Conservation (phyloP, 2,113 vertebrate species). For the Xyliphius kryptos region DNA sequence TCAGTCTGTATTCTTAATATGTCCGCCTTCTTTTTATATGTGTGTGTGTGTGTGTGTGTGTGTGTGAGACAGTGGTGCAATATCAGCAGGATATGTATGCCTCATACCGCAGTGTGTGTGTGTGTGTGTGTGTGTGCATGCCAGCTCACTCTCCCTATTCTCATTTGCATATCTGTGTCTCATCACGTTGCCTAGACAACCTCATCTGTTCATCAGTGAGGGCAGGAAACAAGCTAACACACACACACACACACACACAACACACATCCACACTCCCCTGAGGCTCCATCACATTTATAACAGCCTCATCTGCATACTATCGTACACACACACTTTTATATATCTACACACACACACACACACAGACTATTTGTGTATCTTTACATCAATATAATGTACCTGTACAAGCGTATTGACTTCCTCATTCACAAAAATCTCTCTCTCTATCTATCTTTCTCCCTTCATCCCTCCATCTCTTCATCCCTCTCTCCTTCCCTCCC, state of each 20-base stretch:
- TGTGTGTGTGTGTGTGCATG: too few species aligned
- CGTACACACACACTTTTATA: slow-evolving; percentile 17
- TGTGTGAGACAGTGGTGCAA: slow-evolving; percentile 12
- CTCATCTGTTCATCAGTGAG: slow-evolving; percentile 96
- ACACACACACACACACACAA: slow-evolving; percentile 61
- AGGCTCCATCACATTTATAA: slow-evolving; percentile 30
- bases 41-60: slow-evolving; percentile 16
- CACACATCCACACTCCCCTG: slow-evolving; percentile 33
- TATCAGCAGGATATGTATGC: slow-evolving; percentile 33
- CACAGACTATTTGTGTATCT: slow-evolving; percentile 43
- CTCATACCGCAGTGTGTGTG: slow-evolving; percentile 71
- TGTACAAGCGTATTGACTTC: slow-evolving; percentile 54
- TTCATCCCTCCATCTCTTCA: slow-evolving; percentile 47
- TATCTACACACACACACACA: slow-evolving; percentile 33
- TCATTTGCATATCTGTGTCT: slow-evolving; percentile 97
- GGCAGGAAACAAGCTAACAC: slow-evolving; percentile 78
- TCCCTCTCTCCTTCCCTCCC: slow-evolving; percentile 47
- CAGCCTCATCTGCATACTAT: slow-evolving; percentile 39
- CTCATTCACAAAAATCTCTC: slow-evolving; percentile 64
- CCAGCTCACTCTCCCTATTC: slow-evolving; percentile 78
- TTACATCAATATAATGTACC: slow-evolving; percentile 48
- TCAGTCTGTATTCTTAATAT: too few species aligned
- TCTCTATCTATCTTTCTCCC: slow-evolving; percentile 38
- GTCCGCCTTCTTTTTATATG: too few species aligned
- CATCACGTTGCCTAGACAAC: slow-evolving; percentile 97